Conservation (phyloP, 2,113 vertebrate genomes). For the Toxotes jaculatrix region DNA sequence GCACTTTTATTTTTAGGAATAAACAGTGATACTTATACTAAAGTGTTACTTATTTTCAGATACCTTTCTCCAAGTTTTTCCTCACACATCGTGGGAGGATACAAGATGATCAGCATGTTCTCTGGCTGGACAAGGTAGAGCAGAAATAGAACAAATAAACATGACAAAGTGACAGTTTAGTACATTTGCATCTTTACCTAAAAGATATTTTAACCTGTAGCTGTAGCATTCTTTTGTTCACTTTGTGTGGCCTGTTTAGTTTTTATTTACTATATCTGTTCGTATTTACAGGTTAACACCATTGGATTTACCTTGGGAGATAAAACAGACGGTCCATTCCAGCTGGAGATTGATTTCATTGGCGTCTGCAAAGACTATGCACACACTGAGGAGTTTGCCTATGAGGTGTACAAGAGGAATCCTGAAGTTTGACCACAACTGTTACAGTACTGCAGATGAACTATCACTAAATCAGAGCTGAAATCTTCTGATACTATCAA, state of each 20-base stretch:
- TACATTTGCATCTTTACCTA: background rate
- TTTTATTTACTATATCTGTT: background rate
- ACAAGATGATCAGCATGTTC: conserved; percentile 88
- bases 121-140: conserved; percentile 91
- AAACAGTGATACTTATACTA: background rate
- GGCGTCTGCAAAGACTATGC: conserved; percentile 88
- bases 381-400: conserved; percentile 93
- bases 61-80: conserved; percentile 98
- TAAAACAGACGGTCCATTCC: conserved; percentile 92
- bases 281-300: conserved; percentile 86
- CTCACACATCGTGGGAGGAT: conserved; percentile 91
- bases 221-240: background rate
- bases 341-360: conserved; percentile 95
- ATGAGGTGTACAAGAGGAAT: conserved; percentile 89
- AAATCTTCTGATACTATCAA: background rate
- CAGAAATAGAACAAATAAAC: background rate
- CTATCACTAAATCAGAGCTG: background rate
- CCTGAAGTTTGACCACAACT: conserved; percentile 63
- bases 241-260: background rate
- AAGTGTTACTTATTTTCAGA: conserved; percentile 80
- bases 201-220: background rate
- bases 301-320: conserved; percentile 94
- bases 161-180: too few species aligned
- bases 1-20: background rate
- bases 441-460: background rate